Base-by-base conservation (phyloP, 2,797 vertebrate species). In the Microhierax caerulescens region DNA sequence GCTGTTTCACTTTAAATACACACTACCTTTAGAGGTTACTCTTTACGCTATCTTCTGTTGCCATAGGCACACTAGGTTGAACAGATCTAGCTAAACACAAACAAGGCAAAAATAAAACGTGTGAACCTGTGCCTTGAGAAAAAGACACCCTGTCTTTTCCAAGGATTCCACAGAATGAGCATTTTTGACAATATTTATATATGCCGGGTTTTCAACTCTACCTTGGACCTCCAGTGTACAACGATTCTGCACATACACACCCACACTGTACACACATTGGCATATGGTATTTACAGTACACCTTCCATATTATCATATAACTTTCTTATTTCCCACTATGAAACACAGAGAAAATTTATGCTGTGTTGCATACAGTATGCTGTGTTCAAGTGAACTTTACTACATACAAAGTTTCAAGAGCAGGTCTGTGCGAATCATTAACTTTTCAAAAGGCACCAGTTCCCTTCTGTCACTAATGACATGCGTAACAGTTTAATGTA, bases 391-490 rank as follows among this genome's bases (percentile, higher is more conserved):
- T 96, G 97, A 97, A 98, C 95, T 97, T 97, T 96, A 94, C 76
- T 95, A 96, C 96, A 91, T 95, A 90, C 97, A 96, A 95, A 96
- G 70, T 97, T 98, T 97, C 97, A 96, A 96, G 97, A 97, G 87
- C 85, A 97, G 96, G 96, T 98, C 98, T 97, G 91, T 96, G 97
- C 59, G 94, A 98, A 98, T 98, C 98, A 98, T 99, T 99, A 99
- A 99, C 98, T 99, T 99, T 97, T 98, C 97, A 96, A 97, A 95
- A 96, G 98, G 97, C 97, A 97, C 97, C 96, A 90, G 94, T 94
- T 98, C 98, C 95, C 98, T 98, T 97, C 97, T 98, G 98, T 98
- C 98, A 98, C 98, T 98, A 99, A 99, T 98, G 98, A 98, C 98
- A 98, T 98, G 97, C 93, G 85, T 98, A 97, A 98, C 97, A 98